Evolutionary conservation across 30 jellyfish, hydroid and myxozoan genomes (phyloP).

Genomic region (Sanderia malayensis): DNA sequence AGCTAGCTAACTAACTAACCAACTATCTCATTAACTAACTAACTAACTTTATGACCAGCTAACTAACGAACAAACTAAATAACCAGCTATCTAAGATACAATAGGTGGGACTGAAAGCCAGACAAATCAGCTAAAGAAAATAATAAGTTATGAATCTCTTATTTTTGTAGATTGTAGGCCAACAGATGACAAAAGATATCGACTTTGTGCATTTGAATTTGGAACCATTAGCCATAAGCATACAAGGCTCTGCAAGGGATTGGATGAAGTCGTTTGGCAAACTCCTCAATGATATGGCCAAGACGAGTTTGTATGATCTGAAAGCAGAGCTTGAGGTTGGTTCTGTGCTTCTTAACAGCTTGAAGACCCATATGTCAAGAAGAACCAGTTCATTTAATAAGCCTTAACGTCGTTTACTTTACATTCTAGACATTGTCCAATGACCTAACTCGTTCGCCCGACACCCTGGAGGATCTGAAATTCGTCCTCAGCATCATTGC

Average conservation of each 20-base stretch:
- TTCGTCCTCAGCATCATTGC: conserved; percentile 89
- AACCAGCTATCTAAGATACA: too few relatives aligned
- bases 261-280: conserved; percentile 89
- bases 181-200: conserved; percentile 65
- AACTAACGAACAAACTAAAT: too few relatives aligned
- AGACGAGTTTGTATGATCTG: conserved; percentile 52
- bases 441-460: conserved; percentile 85
- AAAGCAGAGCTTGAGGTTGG: conserved; percentile 78
- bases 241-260: conserved; percentile 66
- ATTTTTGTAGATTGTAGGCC: conserved; percentile 52
- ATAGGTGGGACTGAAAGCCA: too few relatives aligned
- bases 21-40: neutral
- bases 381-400: too few relatives aligned
- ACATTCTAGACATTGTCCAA: conserved; percentile 50
- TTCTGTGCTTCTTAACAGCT: too few relatives aligned
- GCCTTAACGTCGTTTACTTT: too few relatives aligned
- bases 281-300: conserved; percentile 74
- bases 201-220: conserved; percentile 81
- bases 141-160: too few relatives aligned
- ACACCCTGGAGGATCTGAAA: conserved; percentile 87
- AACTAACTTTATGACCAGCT: neutral
- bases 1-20: neutral
- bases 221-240: conserved; percentile 88
- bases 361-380: too few relatives aligned
- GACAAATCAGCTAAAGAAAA: too few relatives aligned